phyloP scores from a whole-genome alignment of 2,797 vertebrate species.

The Hippocampus kuda region DNA sequence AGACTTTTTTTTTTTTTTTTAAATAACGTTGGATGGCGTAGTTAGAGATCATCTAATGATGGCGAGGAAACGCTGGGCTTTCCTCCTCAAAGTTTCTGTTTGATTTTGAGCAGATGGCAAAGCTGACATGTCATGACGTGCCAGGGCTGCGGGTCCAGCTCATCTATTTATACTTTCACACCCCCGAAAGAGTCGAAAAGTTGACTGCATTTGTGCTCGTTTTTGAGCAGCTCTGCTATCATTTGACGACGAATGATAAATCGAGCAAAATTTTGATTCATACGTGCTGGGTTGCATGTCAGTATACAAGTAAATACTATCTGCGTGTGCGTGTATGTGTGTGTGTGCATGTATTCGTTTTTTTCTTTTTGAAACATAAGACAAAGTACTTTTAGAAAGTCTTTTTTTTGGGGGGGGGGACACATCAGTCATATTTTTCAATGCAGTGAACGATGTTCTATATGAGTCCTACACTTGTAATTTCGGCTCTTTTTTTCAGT shows the following conservation, averaged over 20 bases:
- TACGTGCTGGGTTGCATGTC: background rate
- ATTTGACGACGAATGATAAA: slow-evolving; percentile 49
- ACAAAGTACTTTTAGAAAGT: too few species aligned
- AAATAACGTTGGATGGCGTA: slow-evolving; percentile 14
- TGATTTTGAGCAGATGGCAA: slow-evolving; percentile 36
- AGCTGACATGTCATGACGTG: slow-evolving; percentile 31
- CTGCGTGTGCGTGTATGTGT: too few species aligned
- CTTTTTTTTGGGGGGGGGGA: too few species aligned
- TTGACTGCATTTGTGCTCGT: slow-evolving; percentile 26
- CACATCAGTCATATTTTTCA: too few species aligned
- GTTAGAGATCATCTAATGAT: slow-evolving; percentile 32
- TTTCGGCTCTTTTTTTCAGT: too few species aligned
- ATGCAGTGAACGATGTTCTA: too few species aligned
- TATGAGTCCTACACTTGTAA: too few species aligned
- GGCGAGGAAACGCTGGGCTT: slow-evolving; percentile 15
- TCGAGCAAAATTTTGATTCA: slow-evolving; percentile 37
- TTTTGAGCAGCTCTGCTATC: slow-evolving; percentile 53
- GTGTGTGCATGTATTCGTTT: too few species aligned
- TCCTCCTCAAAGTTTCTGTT: slow-evolving; percentile 11
- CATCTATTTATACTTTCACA: slow-evolving; percentile 30
- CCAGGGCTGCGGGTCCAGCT: background rate
- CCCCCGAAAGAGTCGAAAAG: slow-evolving; percentile 18
- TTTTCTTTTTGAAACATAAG: too few species aligned
- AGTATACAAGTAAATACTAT: background rate
- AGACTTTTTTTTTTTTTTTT: slow-evolving; percentile 3